Percentiles rank a stretch among this genome's conserved stretches.
Evolutionary conservation across 1,140 invertebrate genomes (phyloP).

Genomic region (Gryon sp.): DNA sequence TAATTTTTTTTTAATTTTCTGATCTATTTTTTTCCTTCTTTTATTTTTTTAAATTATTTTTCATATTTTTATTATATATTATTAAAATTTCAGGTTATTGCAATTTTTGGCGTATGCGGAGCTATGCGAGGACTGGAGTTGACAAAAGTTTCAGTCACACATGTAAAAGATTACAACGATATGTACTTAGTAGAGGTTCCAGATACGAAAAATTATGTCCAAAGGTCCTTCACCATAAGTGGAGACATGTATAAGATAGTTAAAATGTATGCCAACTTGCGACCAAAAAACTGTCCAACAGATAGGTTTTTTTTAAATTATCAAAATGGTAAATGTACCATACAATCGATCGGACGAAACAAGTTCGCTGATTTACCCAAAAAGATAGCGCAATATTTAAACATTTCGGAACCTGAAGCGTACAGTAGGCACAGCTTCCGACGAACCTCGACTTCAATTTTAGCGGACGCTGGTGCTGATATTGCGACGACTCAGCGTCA

Average conservation of each 20-base stretch:
- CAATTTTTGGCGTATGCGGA: conserved; percentile 10
- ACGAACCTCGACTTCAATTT: conserved; percentile 44
- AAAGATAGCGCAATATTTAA: conserved; percentile 26
- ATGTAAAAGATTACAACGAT: conserved; percentile 19
- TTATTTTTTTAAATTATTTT: too few species aligned
- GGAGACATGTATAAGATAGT: conserved; percentile 2
- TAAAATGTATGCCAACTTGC: conserved; percentile 18
- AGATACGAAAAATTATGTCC: conserved; percentile 5
- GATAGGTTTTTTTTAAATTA: conserved; percentile 35
- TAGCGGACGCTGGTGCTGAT: conserved; percentile 57
- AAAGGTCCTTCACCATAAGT: conserved; percentile 22
- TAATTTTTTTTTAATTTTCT: too few species aligned
- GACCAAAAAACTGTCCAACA: background rate
- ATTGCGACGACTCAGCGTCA: conserved; percentile 50
- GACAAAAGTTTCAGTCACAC: background rate
- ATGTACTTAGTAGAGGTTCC: conserved; percentile 2
- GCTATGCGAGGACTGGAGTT: conserved; percentile 6
- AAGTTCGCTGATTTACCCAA: conserved; percentile 38
- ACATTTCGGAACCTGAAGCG: conserved; percentile 4
- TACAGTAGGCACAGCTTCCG: conserved; percentile 49
- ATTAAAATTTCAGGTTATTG: conserved; percentile 4
- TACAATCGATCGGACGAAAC: conserved; percentile 36
- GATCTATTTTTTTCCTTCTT: too few species aligned
- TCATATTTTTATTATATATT: conserved; percentile 6
- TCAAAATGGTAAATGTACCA: conserved; percentile 22